Base-by-base conservation (phyloP, 2,888 invertebrate genomes). In the Xestia sexstrigata region DNA sequence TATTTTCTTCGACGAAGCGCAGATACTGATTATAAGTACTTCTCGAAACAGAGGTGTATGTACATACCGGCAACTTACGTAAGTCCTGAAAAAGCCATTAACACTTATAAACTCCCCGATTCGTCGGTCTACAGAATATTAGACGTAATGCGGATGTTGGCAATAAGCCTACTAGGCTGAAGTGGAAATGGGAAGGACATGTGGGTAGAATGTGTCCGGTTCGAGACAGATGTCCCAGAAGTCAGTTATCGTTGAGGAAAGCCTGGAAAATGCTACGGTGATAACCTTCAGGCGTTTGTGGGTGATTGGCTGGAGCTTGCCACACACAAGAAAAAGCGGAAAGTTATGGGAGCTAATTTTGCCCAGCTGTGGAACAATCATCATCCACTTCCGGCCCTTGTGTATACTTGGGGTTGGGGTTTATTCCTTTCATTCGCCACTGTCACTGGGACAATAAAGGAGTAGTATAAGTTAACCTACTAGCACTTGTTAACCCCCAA, bases 401-500 rank as follows among this genome's bases (percentile, higher is more conserved):
- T 23, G 2, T 20, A 23, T 52, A 23, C 23, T 9, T n/a, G 23
- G 3, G 11, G 4, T 52, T 11, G 4, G 23, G 11, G 52, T 23
- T 52, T 52, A 23, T 23, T 52, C 23, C 52, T 9, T 23, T 23
- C 0, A 23, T 52, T 23, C 8, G 11, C n/a, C n/a, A 23, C 55
- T 55, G n/a, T 55, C 55, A 55, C 9, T 52, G 23, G n/a, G 9
- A 11, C n/a, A 52, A 4, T 0, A 26, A 26, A 58, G 6, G 2
- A 30, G 8, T 30, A 30, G 17, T 35, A 9, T 35, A 17, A 39
- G 39, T 39, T n/a, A 47, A 30, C 60, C 49, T 52, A 30, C 30
- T 9, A 42, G 23, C 39, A 60, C 63, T n/a, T 39, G 47, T 68
- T 77, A 70, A 77, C 80, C 78, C 13, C 23, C 23, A 62, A 78